These are phyloP conservation scores for Varecia variegata DNA, from an alignment of 2,797 vertebrate species.

Conservation along the genomic window DNA sequence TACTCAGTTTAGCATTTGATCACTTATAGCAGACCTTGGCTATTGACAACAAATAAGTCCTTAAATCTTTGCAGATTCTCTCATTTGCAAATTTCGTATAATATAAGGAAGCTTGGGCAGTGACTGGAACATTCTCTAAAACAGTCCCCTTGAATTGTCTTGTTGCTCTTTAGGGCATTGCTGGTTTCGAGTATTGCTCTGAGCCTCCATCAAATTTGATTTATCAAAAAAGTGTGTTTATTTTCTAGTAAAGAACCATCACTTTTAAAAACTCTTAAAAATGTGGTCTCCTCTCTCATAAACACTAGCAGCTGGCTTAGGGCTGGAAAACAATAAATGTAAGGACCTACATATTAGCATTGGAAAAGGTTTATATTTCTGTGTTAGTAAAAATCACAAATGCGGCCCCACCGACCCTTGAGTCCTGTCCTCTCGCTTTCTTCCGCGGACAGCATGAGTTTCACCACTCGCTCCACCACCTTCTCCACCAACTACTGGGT, in stretches of 20 bases:
- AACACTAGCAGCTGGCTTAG: neutral
- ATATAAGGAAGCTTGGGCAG: neutral
- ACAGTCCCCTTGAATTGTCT: neutral
- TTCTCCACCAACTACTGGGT: too few species aligned
- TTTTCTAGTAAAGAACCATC: neutral
- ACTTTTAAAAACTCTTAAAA: neutral
- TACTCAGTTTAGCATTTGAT: neutral
- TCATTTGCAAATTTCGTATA: neutral
- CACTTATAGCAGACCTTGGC: neutral
- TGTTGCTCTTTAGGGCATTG: neutral
- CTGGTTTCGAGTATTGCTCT: neutral
- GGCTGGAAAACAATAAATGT: neutral
- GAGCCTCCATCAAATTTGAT: neutral
- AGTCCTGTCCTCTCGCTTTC: too few species aligned
- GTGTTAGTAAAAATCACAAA: neutral
- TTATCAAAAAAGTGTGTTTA: neutral
- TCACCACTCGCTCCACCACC: too few species aligned
- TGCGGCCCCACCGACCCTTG: too few species aligned
- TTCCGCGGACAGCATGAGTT: too few species aligned
- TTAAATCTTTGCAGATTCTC: neutral
- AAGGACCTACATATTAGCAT: neutral
- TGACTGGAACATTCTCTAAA: neutral
- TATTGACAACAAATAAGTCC: neutral
- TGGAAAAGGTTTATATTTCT: neutral
- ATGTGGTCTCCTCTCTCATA: neutral